Evolutionary conservation across 2,888 invertebrate species (phyloP), one percentile per base, ranked within the genome.

Genomic region (Phasia obesa): DNA sequence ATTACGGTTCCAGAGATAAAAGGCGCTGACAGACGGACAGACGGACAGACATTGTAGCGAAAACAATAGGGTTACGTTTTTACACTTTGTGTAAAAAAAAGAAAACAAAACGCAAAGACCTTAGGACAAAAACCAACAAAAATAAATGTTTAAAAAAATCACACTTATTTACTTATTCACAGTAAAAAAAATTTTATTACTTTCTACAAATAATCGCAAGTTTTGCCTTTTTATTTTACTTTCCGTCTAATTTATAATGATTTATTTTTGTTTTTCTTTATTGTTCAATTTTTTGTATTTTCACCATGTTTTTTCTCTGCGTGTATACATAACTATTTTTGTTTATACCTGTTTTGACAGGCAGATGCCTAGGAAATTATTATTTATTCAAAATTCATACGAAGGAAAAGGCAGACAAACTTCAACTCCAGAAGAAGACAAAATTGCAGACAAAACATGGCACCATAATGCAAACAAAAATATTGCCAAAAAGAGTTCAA

Each of bases 301-400:
- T 79, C 78, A 71, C 71, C n/a, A n/a, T n/a, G n/a, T 79, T 73
- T 73, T 44, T 65, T 17, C 17, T 44, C n/a, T 25, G 47, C 55
- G 21, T 51, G 65, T 55, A 19, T 19, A 44, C 13, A 49, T 75
- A 79, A 83, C 82, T 70, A 60, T 78, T 78, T 83, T 69, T n/a
- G n/a, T 64, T 53, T 79, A 78, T 75, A 71, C 78, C 65, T 78
- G 70, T 23, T 78, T 70, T 83, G 82, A 83, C 78, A 83, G 78
- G 70, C 78, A 82, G 78, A 82, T 82, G 74, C 70, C 78, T 82
- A 27, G 78, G 47, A 83, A 59, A 78, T 75, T 79, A 70, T 75
- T 75, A 78, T 83, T 83, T 83, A 83, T 83, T 74, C 82, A 83
- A 78, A 77, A 74, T 65, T 25, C 35, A 21, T 51, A 64, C 25